Evolutionary conservation across 2,888 invertebrate species (phyloP).

Genomic region (Lapara coniferarum): DNA sequence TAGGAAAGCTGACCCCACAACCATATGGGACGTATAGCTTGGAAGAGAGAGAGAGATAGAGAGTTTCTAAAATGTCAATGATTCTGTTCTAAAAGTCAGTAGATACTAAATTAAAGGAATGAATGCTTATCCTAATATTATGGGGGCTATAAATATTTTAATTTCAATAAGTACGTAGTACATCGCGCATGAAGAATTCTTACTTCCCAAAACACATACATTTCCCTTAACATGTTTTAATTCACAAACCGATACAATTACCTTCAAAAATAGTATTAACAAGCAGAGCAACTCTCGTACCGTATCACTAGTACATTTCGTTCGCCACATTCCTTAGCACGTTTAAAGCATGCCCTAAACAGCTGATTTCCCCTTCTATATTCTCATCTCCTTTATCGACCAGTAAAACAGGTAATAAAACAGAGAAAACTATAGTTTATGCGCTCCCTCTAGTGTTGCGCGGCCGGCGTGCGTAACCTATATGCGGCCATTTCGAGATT

Average conservation of each 20-base stretch:
- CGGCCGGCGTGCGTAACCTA: conserved; percentile 84
- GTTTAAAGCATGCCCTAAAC: conserved; percentile 83
- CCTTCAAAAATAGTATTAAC: conserved; percentile 30
- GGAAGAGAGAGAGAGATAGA: too few relatives aligned
- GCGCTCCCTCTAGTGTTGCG: conserved; percentile 77
- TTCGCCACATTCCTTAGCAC: conserved; percentile 82
- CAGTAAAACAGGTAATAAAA: conserved; percentile 80
- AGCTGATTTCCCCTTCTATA: conserved; percentile 81
- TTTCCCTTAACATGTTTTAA: too few relatives aligned
- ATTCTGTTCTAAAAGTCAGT: too few relatives aligned
- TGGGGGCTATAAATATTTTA: too few relatives aligned
- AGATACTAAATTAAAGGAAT: too few relatives aligned
- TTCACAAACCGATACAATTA: not conserved
- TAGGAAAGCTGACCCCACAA: too few relatives aligned
- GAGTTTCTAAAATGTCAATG: too few relatives aligned
- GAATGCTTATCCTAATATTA: too few relatives aligned
- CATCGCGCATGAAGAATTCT: not conserved
- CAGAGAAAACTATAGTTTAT: conserved; percentile 83
- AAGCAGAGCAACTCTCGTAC: conserved; percentile 68
- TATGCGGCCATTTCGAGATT: conserved; percentile 85
- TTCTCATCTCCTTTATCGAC: conserved; percentile 80
- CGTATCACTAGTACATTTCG: conserved; percentile 72
- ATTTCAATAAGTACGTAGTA: not conserved
- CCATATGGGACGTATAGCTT: too few relatives aligned
- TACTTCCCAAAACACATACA: not conserved